phyloP scores from a whole-genome alignment of 1,140 invertebrate genomes.

The Cotesia typhae region DNA sequence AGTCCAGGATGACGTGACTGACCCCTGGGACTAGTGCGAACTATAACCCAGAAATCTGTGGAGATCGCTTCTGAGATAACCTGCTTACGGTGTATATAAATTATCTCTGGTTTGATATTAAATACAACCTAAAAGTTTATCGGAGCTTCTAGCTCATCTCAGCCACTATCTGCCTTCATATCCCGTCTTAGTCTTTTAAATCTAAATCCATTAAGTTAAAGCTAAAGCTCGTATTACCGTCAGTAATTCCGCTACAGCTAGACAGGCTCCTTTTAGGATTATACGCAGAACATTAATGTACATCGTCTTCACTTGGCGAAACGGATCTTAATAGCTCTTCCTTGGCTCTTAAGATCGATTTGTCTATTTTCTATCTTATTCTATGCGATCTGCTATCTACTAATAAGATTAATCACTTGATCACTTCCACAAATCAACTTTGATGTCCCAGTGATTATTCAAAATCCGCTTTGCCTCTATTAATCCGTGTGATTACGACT shows the following conservation, averaged over 20 bases:
- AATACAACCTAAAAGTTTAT: too few relatives aligned
- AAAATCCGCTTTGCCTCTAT: too few relatives aligned
- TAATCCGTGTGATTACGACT: too few relatives aligned
- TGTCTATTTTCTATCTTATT: background rate
- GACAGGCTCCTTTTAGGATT: too few relatives aligned
- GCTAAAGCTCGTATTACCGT: background rate
- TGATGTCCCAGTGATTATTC: background rate
- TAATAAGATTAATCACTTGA: background rate
- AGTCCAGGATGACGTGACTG: constrained; percentile 1
- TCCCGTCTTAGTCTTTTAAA: background rate
- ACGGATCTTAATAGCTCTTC: constrained; percentile 8
- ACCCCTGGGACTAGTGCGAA: background rate
- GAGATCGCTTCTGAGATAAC: background rate
- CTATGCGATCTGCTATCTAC: too few relatives aligned
- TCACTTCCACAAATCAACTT: background rate
- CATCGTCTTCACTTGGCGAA: background rate
- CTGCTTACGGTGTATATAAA: background rate
- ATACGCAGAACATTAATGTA: too few relatives aligned
- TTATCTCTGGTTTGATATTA: background rate
- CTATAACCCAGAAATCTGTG: constrained; percentile 1
- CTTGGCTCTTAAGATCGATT: background rate
- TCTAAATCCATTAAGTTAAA: background rate
- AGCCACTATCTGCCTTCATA: background rate
- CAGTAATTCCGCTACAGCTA: too few relatives aligned
- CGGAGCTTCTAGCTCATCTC: background rate